Evolutionary conservation across 2,113 vertebrate species (phyloP), one percentile per base, ranked within the genome.

Genomic region (Zosterops pallidus): DNA sequence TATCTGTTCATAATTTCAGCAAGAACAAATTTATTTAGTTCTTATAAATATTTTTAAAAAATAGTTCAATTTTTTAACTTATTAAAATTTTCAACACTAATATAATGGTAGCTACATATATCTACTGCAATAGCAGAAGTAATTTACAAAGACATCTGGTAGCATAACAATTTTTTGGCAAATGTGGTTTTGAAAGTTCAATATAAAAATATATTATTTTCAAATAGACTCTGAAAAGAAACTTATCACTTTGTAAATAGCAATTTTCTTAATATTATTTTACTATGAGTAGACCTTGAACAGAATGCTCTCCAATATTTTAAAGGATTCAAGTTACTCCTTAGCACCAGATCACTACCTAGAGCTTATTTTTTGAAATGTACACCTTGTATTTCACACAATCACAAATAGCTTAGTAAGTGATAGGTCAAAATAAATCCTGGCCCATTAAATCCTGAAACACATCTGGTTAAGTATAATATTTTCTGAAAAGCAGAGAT

Each of bases 51-150:
- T 24, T 3, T 3, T 22, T 25, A 14, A 47, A 7, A 65, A 49
- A 5, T 1, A 0, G 22, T 63, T 14, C 0, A 1, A 25, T 68
- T 71, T 62, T 29, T 9, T 0, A 64, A 35, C 57, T 37, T 42
- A 42, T 77, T 86, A 69, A 52, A 25, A 42, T 62, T 12, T 74
- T 86, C 41, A 56, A 20, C 9, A 9, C 6, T 37, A 37, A 29
- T 23, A 21, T 39, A 85, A 72, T 26, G 2, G 13, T 35, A 82
- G 12, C 26, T 80, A 76, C n/a, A 49, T 44, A 75, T 49, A 68
- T 46, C 20, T 78, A 50, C 20, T 3, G 8, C 42, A 83, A 64
- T 12, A 67, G 12, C 6, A 75, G 86, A 89, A 71, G 7, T 68
- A 75, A 64, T 14, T 68, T 22, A 47, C 31, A 49, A 39, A 47